A percentile compares a stretch with the other conserved stretches of the same genome.
phyloP scores from a whole-genome alignment of 37 sponge, comb jelly and placozoan species.

The Sycon ciliatum region DNA sequence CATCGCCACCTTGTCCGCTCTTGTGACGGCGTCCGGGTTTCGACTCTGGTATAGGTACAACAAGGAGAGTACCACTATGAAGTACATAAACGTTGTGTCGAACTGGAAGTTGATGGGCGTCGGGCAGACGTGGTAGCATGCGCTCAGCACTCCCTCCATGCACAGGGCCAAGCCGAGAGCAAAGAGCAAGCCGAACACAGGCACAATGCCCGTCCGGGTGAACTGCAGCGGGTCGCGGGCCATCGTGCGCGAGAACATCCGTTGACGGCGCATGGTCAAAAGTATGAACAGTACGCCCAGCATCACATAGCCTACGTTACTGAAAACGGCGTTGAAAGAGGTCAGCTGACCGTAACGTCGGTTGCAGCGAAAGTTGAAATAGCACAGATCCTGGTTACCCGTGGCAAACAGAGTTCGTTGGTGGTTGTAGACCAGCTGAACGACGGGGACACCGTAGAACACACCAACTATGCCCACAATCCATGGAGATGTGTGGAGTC shows the following conservation, averaged over 20 bases:
- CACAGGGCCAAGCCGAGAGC: conserved; percentile 43
- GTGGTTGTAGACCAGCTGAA: conserved; percentile 50
- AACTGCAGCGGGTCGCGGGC: no score
- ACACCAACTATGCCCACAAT: no score
- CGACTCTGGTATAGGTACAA: conserved; percentile 54
- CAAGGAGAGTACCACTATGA: conserved; percentile 56
- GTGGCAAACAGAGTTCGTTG: conserved; percentile 38
- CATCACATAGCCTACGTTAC: conserved; percentile 65
- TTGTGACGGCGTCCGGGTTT: conserved; percentile 59
- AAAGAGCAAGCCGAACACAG: not conserved
- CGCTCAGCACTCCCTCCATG: conserved; percentile 59
- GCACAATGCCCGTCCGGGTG: no score
- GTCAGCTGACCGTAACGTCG: conserved; percentile 38
- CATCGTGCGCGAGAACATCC: not conserved
- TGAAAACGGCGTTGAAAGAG: conserved; percentile 64
- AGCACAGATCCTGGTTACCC: conserved; percentile 85
- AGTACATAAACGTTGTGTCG: conserved; percentile 80
- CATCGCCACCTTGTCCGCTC: conserved; percentile 46
- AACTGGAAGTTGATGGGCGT: conserved; percentile 76
- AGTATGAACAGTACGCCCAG: conserved; percentile 61
- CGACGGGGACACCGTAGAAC: conserved; percentile 59
- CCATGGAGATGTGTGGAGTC: no score
- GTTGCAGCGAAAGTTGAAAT: conserved; percentile 74
- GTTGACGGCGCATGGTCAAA: conserved; percentile 19
- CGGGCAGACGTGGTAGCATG: conserved; percentile 80